Conservation (phyloP, 2,113 vertebrate species). For the Rhadina sibilatrix region DNA sequence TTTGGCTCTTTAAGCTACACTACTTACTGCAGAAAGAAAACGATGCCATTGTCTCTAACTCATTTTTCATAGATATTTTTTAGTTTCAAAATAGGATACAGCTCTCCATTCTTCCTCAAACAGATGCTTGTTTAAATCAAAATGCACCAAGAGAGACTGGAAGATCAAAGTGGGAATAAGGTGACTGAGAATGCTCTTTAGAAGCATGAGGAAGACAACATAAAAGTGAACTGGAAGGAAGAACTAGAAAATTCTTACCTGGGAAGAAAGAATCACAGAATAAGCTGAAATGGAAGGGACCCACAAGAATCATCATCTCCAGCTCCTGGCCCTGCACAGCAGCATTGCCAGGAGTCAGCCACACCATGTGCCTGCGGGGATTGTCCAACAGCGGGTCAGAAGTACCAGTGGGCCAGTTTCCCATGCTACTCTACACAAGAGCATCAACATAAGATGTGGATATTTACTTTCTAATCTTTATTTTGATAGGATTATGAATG, state of each 20-base stretch:
- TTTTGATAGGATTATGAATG: background rate
- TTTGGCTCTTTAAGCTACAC: background rate
- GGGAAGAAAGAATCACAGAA: background rate
- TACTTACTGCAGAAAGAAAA: background rate
- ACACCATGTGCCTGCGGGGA: background rate
- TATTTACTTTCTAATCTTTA: background rate
- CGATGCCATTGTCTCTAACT: background rate
- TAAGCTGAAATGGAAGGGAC: background rate
- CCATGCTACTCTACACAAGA: background rate
- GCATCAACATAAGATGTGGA: background rate
- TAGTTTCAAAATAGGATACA: background rate
- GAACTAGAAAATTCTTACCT: background rate
- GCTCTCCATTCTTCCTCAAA: background rate
- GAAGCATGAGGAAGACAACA: background rate
- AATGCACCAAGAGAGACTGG: background rate
- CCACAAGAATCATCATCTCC: background rate
- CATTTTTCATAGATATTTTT: background rate
- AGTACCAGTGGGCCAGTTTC: background rate
- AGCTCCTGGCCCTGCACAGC: background rate
- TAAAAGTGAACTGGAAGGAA: background rate
- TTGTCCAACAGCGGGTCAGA: background rate
- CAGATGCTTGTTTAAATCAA: background rate
- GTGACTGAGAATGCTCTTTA: background rate
- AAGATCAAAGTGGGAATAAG: background rate
- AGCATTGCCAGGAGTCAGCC: background rate